Conservation (phyloP, 2,797 vertebrate genomes). For the Onychomys torridus region DNA sequence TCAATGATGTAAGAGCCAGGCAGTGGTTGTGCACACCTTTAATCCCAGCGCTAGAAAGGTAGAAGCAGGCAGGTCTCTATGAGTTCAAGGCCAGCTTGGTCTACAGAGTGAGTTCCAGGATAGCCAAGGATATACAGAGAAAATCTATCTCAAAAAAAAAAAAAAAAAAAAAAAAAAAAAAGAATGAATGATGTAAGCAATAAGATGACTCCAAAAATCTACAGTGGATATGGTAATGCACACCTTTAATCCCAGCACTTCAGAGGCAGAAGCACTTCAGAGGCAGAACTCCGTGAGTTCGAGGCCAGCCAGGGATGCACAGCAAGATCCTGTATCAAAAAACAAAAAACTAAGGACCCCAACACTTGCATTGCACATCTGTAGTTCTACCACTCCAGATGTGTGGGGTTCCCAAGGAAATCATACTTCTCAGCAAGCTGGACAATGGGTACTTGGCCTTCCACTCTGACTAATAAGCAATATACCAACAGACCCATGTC, state of each 20-base stretch:
- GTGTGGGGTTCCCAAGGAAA: conserved; percentile 17
- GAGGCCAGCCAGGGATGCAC: neutral
- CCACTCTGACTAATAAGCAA: neutral
- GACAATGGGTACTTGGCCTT: neutral
- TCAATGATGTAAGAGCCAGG: neutral
- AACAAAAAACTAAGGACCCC: neutral
- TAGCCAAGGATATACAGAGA: neutral
- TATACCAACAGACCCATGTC: neutral
- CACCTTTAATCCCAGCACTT: neutral
- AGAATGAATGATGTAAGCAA: neutral
- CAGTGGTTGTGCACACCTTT: neutral
- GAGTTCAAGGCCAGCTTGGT: neutral
- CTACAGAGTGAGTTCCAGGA: neutral
- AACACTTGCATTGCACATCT: neutral
- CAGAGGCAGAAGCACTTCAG: neutral
- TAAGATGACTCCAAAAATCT: neutral
- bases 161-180: too few species aligned
- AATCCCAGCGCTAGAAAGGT: neutral
- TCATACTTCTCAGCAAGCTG: conserved; percentile 1
- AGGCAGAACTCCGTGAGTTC: neutral
- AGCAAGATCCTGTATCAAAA: neutral
- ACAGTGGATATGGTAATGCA: too few species aligned
- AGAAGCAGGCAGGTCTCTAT: neutral
- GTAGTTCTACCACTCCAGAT: neutral
- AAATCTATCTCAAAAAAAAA: too few species aligned